phyloP scores from a whole-genome alignment of 2,797 vertebrate species.

The Poliocrania exsul region DNA sequence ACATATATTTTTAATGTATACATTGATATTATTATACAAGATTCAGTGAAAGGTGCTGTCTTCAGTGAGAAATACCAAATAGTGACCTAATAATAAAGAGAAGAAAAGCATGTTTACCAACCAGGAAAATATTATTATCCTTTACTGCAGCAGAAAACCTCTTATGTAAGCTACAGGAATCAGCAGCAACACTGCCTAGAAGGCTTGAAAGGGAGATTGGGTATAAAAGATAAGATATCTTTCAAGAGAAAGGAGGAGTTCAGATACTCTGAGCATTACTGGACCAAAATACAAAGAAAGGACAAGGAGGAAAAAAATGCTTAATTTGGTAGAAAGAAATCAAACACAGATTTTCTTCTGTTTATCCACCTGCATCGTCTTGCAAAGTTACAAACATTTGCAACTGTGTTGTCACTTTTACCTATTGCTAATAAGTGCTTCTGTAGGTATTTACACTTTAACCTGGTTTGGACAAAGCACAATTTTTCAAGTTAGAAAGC shows the following conservation, averaged over 20 bases:
- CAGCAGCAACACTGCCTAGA: neutral
- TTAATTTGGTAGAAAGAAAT: neutral
- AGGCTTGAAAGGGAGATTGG: neutral
- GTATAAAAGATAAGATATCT: neutral
- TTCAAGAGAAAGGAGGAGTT: neutral
- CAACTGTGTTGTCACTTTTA: neutral
- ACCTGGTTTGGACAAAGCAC: neutral
- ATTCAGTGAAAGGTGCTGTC: neutral
- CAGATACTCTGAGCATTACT: neutral
- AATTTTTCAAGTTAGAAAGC: neutral
- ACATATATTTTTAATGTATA: neutral
- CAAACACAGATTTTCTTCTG: neutral
- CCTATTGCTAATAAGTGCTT: neutral
- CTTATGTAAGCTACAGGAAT: neutral
- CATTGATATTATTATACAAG: neutral
- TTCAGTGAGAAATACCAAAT: neutral
- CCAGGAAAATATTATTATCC: neutral
- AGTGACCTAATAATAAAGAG: neutral
- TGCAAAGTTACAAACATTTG: neutral
- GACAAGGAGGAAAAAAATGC: rapidly evolving
- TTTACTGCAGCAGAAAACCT: neutral
- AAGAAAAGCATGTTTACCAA: neutral
- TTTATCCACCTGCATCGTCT: neutral
- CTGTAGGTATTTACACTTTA: neutral
- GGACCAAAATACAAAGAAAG: neutral